Base-by-base conservation (phyloP, 2,888 invertebrate species). In the Dasysyrphus tricinctus region DNA sequence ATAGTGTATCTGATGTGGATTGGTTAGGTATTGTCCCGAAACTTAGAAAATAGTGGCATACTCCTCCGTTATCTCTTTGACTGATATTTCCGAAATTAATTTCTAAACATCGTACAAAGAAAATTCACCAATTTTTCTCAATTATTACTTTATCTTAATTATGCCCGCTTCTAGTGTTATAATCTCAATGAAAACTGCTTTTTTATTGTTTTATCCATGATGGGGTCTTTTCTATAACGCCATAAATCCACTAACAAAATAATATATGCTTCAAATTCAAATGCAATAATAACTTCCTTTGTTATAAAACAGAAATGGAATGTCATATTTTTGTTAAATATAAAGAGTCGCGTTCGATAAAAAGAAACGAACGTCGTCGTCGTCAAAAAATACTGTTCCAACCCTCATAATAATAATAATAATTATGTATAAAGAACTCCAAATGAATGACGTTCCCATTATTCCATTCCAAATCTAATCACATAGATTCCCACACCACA, bases 401-500 rank as follows among this genome's bases (percentile, higher is more conserved):
- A 76, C 80, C 70, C 84, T 59, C 76, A 76, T 72, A 14, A 34
- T 12, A 19, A 16, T 34, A 8, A 5, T 8, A 24, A 24, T 24
- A 3, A 24, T n/a, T n/a, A n/a, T n/a, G n/a, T n/a, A 37, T 67
- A 16, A 24, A 9, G 54, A 56, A 70, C 39, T 42, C 9, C 56
- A 56, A 54, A 24, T 49, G 49, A 65, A 57, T 32, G 32, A 70
- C 72, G 54, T 24, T 72, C 59, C 67, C 73, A 81, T 81, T 80
- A 77, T 77, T 79, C 34, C 59, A 77, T 77, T 79, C 34, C 59
- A 67, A 81, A 77, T 86, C 78, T 78, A 86, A 86, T 86, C 85
- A 73, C 69, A 57, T 65, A 69, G 81, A 74, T 86, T 86, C 85
- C 85, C 85, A 86, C 85, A 85, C 85, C 81, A 79, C 74, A 61